These are phyloP conservation scores for Latrodectus geometricus DNA, from an alignment of 1,140 invertebrate genomes.

Conservation along the genomic window DNA sequence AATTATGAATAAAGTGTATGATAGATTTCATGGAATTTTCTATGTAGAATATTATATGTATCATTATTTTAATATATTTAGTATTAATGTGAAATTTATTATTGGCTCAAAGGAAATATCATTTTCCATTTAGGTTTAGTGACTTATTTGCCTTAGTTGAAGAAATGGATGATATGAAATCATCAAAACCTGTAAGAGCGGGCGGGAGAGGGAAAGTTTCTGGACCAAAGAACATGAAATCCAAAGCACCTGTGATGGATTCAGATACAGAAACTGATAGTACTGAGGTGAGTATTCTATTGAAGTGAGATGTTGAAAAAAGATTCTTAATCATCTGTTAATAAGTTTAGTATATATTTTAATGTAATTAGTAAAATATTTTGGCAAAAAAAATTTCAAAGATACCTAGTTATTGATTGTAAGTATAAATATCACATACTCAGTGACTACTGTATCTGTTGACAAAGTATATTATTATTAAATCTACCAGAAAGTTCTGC, in stretches of 20 bases:
- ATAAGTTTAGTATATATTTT: not conserved
- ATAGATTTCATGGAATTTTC: not conserved
- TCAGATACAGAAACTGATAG: constrained; percentile 82
- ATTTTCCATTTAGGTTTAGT: constrained; percentile 74
- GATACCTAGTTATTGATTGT: too few species aligned
- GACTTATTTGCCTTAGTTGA: constrained; percentile 92
- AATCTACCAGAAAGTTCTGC: too few species aligned
- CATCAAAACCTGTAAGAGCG: constrained; percentile 66
- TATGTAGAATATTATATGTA: not conserved
- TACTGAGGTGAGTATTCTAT: constrained; percentile 76
- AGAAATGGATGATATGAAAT: constrained; percentile 79
- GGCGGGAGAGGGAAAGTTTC: constrained; percentile 66
- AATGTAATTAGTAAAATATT: too few species aligned
- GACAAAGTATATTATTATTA: too few species aligned
- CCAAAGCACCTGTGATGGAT: constrained; percentile 72
- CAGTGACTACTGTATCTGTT: too few species aligned
- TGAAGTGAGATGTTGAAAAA: not conserved
- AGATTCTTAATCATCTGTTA: constrained; percentile 28
- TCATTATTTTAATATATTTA: not conserved
- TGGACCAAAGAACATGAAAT: constrained; percentile 69
- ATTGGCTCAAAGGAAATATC: not conserved
- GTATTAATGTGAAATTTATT: not conserved
- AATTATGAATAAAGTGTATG: too few species aligned
- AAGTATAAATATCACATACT: too few species aligned
- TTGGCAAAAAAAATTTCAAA: too few species aligned